Evolutionary conservation across 1,140 invertebrate species (phyloP).

Genomic region (Nephila pilipes): DNA sequence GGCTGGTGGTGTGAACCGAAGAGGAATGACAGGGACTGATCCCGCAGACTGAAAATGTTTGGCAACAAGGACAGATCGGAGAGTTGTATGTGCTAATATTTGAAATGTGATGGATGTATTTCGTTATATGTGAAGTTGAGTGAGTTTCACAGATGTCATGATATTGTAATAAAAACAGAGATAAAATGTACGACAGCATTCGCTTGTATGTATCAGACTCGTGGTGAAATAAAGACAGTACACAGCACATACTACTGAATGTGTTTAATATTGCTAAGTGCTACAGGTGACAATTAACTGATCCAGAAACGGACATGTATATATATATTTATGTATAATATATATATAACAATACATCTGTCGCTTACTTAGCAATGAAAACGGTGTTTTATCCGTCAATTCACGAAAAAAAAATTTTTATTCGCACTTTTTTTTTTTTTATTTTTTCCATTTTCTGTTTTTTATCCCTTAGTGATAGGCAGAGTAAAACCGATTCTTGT

Average conservation of each 20-base stretch:
- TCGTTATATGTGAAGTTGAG: no score
- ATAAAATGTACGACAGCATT: no score
- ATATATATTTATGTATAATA: slow-evolving; percentile 75
- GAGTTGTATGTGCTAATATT: no score
- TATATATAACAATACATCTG: slow-evolving; percentile 76
- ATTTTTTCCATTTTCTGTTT: slow-evolving; percentile 57
- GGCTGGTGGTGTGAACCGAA: no score
- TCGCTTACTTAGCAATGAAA: slow-evolving; percentile 76
- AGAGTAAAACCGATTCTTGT: slow-evolving; percentile 69
- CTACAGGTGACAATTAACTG: slow-evolving; percentile 75
- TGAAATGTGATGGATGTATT: no score
- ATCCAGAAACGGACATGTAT: slow-evolving; percentile 75
- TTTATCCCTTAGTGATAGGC: slow-evolving; percentile 44
- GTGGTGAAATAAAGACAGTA: slow-evolving; percentile 70
- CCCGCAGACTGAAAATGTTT: no score
- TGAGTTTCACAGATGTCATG: no score
- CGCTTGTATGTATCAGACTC: no score
- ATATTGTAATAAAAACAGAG: no score
- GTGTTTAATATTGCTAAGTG: slow-evolving; percentile 77
- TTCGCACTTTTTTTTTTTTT: slow-evolving; percentile 67
- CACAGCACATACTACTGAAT: slow-evolving; percentile 66
- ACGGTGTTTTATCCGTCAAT: slow-evolving; percentile 63
- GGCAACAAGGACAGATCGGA: no score
- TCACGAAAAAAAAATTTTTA: slow-evolving; percentile 56
- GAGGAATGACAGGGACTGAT: no score